Evolutionary conservation across 2,797 vertebrate genomes (phyloP), one percentile per base, ranked within the genome.

Genomic region (Molossus alvarezi): DNA sequence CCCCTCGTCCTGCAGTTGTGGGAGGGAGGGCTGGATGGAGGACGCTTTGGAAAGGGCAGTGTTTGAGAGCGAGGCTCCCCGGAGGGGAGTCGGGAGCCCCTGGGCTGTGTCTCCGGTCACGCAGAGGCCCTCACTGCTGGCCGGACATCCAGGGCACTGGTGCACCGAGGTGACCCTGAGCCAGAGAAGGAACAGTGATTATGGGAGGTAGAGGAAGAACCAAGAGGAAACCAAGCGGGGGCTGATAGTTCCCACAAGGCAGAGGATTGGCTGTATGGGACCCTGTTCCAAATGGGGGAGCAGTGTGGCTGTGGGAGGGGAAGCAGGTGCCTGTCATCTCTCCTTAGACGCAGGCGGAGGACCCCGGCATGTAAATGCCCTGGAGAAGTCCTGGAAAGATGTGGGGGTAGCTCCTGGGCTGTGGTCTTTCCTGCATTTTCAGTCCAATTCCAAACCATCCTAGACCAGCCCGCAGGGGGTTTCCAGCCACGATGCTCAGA

Each of bases 1-100:
- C 76, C 48, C 96, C 95, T 97, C 91, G 95, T 96, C 97, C 97
- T 88, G 97, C 75, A 97, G 97, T 90, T 96, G 96, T 97, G 95
- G 94, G 79, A 96, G 90, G 94, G 91, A 33, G 33, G 33, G 3
- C 33, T 33, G 33, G 33, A 33, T 33, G 33, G 94, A 82, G 88
- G 93, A 91, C 65, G 90, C 76, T 97, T 89, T 96, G 76, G 87
- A 87, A 97, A 5, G 95, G 93, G 95, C 95, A 95, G 67, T 17
- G 80, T 94, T 98, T 98, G 96, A 89, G 88, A 95, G 67, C 91
- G 29, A 9, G 64, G 60, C 80, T 94, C 79, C 83, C 88, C 9
- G 33, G 51, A 58, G 88, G 85, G 33, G 33, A 62, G 27, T 58
- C 53, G 10, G 67, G 80, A 45, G 45, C 14, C 10, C 51, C 37